Evolutionary conservation across 2,113 vertebrate genomes (phyloP), one percentile per base, ranked within the genome.

Genomic region (Thamnophis sirtalis): DNA sequence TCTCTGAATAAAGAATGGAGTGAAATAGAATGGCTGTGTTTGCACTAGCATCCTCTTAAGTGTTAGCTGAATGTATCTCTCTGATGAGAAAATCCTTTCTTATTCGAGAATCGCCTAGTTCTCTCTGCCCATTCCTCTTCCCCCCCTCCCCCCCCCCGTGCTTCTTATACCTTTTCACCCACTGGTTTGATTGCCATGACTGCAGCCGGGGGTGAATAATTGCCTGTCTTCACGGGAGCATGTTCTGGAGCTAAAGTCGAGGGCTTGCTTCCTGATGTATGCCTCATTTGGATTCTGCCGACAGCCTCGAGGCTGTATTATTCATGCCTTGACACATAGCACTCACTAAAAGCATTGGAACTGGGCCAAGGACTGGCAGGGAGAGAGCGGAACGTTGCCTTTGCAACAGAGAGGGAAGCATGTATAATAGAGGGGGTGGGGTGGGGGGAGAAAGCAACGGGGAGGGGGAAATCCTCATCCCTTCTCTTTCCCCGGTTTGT

Each of bases 271-370:
- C 98, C 98, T 98, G 98, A 98, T 98, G 98, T 98, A 98, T 97
- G 98, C 98, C 98, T 99, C 99, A 99, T 99, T 99, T 98, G 98
- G 98, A 99, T 99, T 99, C 98, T 98, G 98, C 98, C 98, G 96
- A 96, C 98, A 98, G 98, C 98, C 98, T 98, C 96, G 96, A 98
- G 98, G 98, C 98, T 99, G 98, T 98, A 99, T 99, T 99, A 99
- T 99, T 99, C 98, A 99, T 99, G 98, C 97, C 98, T 98, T 98
- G 98, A 99, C 98, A 98, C 98, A 98, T 98, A 98, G 98, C 98
- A 97, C 98, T 98, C 98, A 98, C 98, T 99, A 98, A 99, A 99
- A 99, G 99, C 98, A 97, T 98, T 99, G 99, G 99, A 99, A 98
- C 95, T 93, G 96, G 97, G 98, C 99, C 99, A 99, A 97, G 97